phyloP scores from a whole-genome alignment of 1,140 invertebrate species.

The Drosophila obscura region DNA sequence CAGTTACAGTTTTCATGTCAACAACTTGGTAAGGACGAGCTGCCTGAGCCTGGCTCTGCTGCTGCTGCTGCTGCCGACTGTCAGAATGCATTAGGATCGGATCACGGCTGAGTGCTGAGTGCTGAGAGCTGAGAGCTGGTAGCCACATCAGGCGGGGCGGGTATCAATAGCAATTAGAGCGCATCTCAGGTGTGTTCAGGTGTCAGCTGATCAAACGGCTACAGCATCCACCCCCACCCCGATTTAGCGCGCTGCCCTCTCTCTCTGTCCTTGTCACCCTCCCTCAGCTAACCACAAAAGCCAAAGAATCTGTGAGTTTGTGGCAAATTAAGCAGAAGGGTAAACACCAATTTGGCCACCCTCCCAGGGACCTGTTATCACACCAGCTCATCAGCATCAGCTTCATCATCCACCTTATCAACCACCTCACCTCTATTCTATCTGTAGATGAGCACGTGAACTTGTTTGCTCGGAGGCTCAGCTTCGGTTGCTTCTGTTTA shows the following conservation, averaged over 20 bases:
- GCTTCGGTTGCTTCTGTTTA: slow-evolving; percentile 51
- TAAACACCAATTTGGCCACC: slow-evolving; percentile 40
- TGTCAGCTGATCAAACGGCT: slow-evolving; percentile 69
- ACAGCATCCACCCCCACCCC: background rate
- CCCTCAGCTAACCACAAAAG: slow-evolving; percentile 50
- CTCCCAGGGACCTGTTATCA: slow-evolving; percentile 61
- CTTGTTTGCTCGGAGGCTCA: slow-evolving; percentile 53
- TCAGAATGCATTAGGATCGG: slow-evolving; percentile 65
- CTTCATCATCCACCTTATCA: slow-evolving; percentile 28
- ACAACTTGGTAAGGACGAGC: slow-evolving; percentile 63
- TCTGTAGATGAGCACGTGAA: slow-evolving; percentile 51
- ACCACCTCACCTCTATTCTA: slow-evolving; percentile 7
- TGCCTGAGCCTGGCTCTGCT: slow-evolving; percentile 45
- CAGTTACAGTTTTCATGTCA: slow-evolving; percentile 65
- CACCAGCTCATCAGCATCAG: slow-evolving; percentile 47
- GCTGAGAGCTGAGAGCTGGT: slow-evolving; percentile 22
- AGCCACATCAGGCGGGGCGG: slow-evolving; percentile 22
- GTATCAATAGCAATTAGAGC: slow-evolving; percentile 46
- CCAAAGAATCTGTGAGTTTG: slow-evolving; percentile 33
- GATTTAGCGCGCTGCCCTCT: background rate
- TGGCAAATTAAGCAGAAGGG: slow-evolving; percentile 44
- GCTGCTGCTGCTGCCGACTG: slow-evolving; percentile 78
- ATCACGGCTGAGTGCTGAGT: background rate
- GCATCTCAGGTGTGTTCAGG: slow-evolving; percentile 62
- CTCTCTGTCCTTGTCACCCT: background rate